Evolutionary conservation across 1,140 invertebrate genomes (phyloP).

Genomic region (Drosophila auraria): DNA sequence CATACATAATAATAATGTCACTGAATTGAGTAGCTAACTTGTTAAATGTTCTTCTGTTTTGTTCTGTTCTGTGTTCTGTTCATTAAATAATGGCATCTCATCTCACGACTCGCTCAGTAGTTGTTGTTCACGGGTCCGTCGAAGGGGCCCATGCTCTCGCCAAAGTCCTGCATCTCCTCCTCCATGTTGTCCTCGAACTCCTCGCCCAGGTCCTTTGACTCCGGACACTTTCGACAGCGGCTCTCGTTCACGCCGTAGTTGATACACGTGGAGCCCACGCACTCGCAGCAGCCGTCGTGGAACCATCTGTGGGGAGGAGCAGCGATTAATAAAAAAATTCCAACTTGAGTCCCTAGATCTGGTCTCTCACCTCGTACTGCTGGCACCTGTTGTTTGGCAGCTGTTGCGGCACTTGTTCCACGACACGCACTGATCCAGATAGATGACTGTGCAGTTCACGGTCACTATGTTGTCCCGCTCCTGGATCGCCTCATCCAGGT

Average conservation of each 20-base stretch:
- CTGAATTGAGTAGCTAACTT: conserved; percentile 80
- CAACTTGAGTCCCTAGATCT: too few species aligned
- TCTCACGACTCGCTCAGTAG: conserved; percentile 61
- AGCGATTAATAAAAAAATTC: not conserved
- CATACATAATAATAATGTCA: conserved; percentile 78
- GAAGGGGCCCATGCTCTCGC: conserved; percentile 79
- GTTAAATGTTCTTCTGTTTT: conserved; percentile 54
- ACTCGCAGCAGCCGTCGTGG: conserved; percentile 98
- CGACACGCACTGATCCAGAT: conserved; percentile 95
- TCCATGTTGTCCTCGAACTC: conserved; percentile 69
- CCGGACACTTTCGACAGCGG: conserved; percentile 78
- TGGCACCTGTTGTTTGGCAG: conserved; percentile 79
- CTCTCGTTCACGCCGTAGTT: conserved; percentile 97
- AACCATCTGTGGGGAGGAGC: conserved; percentile 90
- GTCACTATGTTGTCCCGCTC: conserved; percentile 87
- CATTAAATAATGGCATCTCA: conserved; percentile 68
- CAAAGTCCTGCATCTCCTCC: conserved; percentile 81
- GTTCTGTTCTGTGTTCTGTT: conserved; percentile 33
- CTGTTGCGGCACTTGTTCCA: conserved; percentile 90
- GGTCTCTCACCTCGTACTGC: conserved; percentile 72
- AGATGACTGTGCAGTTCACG: conserved; percentile 96
- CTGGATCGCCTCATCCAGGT: conserved; percentile 64
- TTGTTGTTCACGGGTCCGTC: conserved; percentile 81
- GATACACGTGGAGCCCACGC: conserved; percentile 94
- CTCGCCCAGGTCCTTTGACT: conserved; percentile 72